These are phyloP conservation scores for Eurytoma adleriae DNA, from an alignment of 2,888 invertebrate genomes.

Conservation along the genomic window DNA sequence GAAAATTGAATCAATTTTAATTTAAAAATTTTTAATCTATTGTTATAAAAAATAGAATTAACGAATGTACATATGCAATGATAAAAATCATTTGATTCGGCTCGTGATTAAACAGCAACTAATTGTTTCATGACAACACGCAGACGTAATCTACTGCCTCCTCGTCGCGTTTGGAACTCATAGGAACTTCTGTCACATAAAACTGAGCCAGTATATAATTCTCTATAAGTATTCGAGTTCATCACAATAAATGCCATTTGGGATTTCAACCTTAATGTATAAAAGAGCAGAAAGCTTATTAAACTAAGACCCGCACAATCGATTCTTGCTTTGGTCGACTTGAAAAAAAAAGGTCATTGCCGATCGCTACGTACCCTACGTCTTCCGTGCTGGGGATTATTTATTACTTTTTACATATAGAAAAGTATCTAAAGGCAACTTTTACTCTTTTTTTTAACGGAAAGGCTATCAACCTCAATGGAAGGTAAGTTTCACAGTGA, in stretches of 20 bases:
- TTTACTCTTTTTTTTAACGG: constrained; percentile 21
- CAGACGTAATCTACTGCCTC: constrained; percentile 11
- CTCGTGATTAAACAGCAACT: constrained; percentile 13
- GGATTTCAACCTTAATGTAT: constrained; percentile 18
- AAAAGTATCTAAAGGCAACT: constrained; percentile 54
- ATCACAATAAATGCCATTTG: constrained; percentile 35
- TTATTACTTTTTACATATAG: constrained; percentile 30
- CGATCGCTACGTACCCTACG: constrained; percentile 18
- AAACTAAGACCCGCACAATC: constrained; percentile 33
- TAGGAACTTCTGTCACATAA: constrained; percentile 40
- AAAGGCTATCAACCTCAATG: constrained; percentile 29
- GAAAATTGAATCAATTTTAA: background rate
- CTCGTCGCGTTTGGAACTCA: constrained; percentile 25
- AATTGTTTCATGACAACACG: background rate
- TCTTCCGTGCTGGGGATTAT: constrained; percentile 12
- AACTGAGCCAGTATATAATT: constrained; percentile 2
- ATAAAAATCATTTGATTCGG: constrained; percentile 40
- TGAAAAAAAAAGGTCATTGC: constrained; percentile 30
- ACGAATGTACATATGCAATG: background rate
- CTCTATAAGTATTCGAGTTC: constrained; percentile 1
- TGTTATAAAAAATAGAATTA: background rate
- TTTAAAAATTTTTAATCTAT: too few species aligned
- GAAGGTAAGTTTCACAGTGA: constrained; percentile 10
- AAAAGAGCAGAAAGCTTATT: constrained; percentile 32
- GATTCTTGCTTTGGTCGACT: constrained; percentile 28